Evolutionary conservation across 1,140 invertebrate species (phyloP).

Genomic region (Coelopa frigida): DNA sequence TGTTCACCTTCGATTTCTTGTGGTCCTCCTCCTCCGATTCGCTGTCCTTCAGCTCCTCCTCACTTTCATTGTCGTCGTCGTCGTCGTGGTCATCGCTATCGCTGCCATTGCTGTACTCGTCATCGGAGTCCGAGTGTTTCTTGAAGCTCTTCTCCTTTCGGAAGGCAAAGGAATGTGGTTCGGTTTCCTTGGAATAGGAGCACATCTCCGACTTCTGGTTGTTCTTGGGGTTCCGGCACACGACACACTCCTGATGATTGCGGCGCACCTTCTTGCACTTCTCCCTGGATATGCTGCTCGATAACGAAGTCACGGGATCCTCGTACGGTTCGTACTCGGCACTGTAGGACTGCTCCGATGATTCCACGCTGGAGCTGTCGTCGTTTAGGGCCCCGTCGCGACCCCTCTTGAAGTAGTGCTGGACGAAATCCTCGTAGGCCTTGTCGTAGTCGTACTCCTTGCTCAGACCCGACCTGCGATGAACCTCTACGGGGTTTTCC

Average conservation of each 20-base stretch:
- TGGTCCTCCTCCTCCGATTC: background rate
- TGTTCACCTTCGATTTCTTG: background rate
- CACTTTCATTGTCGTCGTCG: slow-evolving; percentile 4
- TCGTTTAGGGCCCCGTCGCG: background rate
- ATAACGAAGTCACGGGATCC: background rate
- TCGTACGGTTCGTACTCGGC: slow-evolving; percentile 4
- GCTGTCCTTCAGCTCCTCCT: background rate
- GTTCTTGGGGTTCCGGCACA: slow-evolving; percentile 26
- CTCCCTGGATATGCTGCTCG: background rate
- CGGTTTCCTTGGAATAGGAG: slow-evolving; percentile 26
- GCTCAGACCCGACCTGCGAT: too few species aligned
- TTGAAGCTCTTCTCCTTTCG: slow-evolving; percentile 25
- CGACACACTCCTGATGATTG: slow-evolving; percentile 23
- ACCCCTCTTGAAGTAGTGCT: slow-evolving; percentile 23
- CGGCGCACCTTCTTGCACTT: slow-evolving; percentile 15
- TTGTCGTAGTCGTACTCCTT: slow-evolving; percentile 31
- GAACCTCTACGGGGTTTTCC: too few species aligned
- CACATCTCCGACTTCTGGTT: slow-evolving; percentile 33
- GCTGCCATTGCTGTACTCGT: background rate
- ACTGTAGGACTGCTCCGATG: background rate
- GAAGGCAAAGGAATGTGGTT: slow-evolving; percentile 28
- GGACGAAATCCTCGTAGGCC: slow-evolving; percentile 35
- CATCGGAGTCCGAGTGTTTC: slow-evolving; percentile 2
- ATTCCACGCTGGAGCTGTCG: background rate
- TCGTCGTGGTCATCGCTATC: background rate